Percentiles rank a stretch among this genome's conserved stretches.
Evolutionary conservation across 2,113 vertebrate species (phyloP).

Genomic region (Siniperca knerii): DNA sequence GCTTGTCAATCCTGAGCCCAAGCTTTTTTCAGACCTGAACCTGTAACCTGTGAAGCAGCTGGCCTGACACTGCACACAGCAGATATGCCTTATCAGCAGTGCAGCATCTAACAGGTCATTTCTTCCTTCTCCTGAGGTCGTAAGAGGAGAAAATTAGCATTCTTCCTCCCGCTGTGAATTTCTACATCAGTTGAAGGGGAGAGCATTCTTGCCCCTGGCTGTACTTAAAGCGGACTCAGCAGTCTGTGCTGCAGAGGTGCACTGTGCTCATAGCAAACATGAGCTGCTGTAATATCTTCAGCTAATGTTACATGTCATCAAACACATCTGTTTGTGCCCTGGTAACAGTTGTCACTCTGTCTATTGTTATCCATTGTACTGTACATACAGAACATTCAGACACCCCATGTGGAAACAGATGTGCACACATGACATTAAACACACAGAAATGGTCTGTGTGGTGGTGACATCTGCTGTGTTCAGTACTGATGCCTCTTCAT

Average conservation of each 20-base stretch:
- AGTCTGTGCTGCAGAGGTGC: slow-evolving; percentile 54
- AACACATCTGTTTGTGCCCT: slow-evolving; percentile 9
- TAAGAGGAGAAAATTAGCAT: slow-evolving; percentile 64
- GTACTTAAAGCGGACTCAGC: slow-evolving; percentile 60
- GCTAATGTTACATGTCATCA: slow-evolving; percentile 20
- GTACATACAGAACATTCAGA: background rate
- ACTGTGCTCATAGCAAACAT: slow-evolving; percentile 34
- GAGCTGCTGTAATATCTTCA: slow-evolving; percentile 33
- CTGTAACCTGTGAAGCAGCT: slow-evolving; percentile 61
- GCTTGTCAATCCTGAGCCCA: background rate
- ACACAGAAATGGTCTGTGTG: background rate
- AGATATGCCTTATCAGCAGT: slow-evolving; percentile 73
- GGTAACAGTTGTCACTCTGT: slow-evolving; percentile 13
- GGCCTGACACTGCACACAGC: slow-evolving; percentile 51
- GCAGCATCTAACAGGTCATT: slow-evolving; percentile 55
- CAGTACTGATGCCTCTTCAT: slow-evolving; percentile 11
- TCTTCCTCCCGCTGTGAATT: slow-evolving; percentile 50
- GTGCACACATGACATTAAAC: background rate
- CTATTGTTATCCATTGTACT: background rate
- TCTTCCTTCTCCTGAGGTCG: slow-evolving; percentile 58
- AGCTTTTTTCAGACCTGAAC: slow-evolving; percentile 15
- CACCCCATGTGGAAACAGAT: background rate
- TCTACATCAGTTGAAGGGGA: slow-evolving; percentile 60
- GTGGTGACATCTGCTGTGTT: slow-evolving; percentile 31
- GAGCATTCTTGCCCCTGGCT: slow-evolving; percentile 52